Conservation (phyloP, 2,888 invertebrate genomes). For the Orthosia gracilis region DNA sequence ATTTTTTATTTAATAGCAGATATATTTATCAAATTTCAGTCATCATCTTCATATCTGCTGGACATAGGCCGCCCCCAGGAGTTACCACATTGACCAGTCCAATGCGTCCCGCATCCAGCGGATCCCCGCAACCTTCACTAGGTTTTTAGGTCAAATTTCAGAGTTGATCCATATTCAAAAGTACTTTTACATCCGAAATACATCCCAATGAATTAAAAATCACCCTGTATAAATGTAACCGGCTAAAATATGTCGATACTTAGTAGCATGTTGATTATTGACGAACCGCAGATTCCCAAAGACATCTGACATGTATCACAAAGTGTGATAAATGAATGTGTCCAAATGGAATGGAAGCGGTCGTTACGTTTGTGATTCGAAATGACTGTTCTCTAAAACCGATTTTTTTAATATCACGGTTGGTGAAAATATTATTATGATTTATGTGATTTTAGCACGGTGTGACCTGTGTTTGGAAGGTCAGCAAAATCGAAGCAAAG, state of each 20-base stretch:
- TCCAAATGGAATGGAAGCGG: slow-evolving; percentile 23
- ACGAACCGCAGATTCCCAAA: slow-evolving; percentile 21
- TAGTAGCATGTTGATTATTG: slow-evolving; percentile 12
- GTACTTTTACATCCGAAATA: too few species aligned
- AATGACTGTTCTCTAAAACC: background rate
- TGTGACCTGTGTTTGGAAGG: too few species aligned
- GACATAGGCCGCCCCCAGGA: too few species aligned
- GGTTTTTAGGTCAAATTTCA: too few species aligned
- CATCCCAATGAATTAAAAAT: background rate
- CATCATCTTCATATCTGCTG: too few species aligned
- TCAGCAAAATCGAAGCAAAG: background rate
- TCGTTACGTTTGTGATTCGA: slow-evolving; percentile 2
- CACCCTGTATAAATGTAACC: too few species aligned
- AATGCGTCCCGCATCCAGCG: too few species aligned
- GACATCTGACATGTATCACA: slow-evolving; percentile 30
- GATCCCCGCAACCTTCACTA: too few species aligned
- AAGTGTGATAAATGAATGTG: slow-evolving; percentile 44
- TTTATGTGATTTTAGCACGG: background rate
- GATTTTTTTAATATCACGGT: background rate
- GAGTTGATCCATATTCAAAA: too few species aligned
- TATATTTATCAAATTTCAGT: too few species aligned
- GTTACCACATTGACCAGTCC: too few species aligned
- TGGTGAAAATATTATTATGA: background rate
- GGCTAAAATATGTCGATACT: slow-evolving; percentile 26
- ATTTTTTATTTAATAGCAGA: too few species aligned